These are phyloP conservation scores for Diplosoma virens DNA, from an alignment of 23 tunicate genomes.

Conservation along the genomic window DNA sequence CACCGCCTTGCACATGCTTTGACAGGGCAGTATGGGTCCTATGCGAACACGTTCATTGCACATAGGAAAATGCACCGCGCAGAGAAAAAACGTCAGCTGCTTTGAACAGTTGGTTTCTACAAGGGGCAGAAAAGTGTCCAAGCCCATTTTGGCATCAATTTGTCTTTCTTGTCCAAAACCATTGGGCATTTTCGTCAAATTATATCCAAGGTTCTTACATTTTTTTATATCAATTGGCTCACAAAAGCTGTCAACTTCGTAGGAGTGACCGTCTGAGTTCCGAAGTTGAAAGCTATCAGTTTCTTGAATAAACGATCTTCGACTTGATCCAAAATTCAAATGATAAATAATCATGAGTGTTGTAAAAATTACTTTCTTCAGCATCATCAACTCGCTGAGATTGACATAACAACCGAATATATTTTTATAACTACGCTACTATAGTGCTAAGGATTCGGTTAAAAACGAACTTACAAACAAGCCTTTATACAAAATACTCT, in stretches of 20 bases:
- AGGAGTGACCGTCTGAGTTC: no score
- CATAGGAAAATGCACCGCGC: slow-evolving; percentile 70
- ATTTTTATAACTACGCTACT: no score
- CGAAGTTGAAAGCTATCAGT: no score
- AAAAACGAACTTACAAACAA: no score
- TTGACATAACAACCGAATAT: no score
- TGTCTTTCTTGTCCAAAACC: slow-evolving; percentile 64
- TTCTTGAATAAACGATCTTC: no score
- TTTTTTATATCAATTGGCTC: slow-evolving; percentile 50
- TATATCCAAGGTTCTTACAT: slow-evolving; percentile 70
- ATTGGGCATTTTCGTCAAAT: slow-evolving; percentile 68
- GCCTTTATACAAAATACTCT: no score
- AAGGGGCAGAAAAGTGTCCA: slow-evolving; percentile 49
- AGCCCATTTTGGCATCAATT: slow-evolving; percentile 40
- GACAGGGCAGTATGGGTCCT: slow-evolving; percentile 65
- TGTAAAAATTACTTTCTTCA: no score
- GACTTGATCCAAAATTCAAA: no score
- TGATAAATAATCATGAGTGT: no score
- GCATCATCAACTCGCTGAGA: no score
- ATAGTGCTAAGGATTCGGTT: no score
- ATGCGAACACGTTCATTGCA: slow-evolving; percentile 36
- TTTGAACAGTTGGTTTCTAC: slow-evolving; percentile 65
- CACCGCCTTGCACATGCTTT: slow-evolving; percentile 69
- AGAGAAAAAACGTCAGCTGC: slow-evolving; percentile 55
- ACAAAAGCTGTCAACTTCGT: slow-evolving; percentile 41